phyloP scores from a whole-genome alignment of 53 echinoderm and acorn worm species.

The Patiria pectinifera region DNA sequence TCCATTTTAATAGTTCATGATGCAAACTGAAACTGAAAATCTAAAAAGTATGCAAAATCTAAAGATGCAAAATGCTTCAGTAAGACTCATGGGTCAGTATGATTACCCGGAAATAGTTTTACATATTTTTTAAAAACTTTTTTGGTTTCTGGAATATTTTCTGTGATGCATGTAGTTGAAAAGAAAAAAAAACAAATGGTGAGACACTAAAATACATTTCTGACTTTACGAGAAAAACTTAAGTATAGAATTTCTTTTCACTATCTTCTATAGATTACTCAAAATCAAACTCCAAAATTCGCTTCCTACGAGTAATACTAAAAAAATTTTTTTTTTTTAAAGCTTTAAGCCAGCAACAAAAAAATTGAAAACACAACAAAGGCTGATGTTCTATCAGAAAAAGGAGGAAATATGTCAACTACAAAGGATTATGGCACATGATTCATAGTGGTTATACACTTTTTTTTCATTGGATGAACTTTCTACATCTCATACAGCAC shows the following conservation, averaged over 20 bases:
- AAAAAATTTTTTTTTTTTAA: background rate
- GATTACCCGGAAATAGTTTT: no score
- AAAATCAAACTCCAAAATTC: background rate
- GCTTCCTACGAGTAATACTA: background rate
- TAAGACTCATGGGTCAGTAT: no score
- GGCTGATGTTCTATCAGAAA: background rate
- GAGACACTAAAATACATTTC: background rate
- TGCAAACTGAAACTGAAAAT: no score
- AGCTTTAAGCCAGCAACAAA: constrained; percentile 47
- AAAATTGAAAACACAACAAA: background rate
- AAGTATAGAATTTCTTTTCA: background rate
- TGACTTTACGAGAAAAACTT: background rate
- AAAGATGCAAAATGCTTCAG: no score
- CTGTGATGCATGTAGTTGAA: background rate
- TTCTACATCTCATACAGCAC: background rate
- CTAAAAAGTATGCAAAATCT: no score
- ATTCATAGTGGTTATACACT: background rate
- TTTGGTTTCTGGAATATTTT: background rate
- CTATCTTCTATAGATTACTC: background rate
- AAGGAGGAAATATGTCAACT: background rate
- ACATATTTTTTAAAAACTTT: background rate
- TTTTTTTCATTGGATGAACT: constrained; percentile 33
- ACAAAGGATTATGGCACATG: constrained; percentile 43
- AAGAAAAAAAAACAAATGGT: background rate
- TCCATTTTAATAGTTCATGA: no score